Evolutionary conservation across 2,888 invertebrate species (phyloP), one percentile per base, ranked within the genome.

Genomic region (Caenorhabditis drosophilae): DNA sequence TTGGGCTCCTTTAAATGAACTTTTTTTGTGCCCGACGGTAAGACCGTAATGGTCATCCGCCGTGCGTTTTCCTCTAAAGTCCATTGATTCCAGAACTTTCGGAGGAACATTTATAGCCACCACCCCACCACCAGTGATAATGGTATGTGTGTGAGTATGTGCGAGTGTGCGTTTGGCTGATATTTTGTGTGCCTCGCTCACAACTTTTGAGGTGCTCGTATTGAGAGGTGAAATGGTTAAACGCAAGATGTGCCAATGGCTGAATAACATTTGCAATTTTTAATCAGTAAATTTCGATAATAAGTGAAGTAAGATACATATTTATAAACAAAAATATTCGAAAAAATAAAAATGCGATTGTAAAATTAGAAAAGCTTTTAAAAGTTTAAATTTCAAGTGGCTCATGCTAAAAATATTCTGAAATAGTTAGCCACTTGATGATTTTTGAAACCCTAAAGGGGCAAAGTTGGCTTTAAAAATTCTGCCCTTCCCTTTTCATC

Each of bases 21-120:
- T 60, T 68, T 72, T 53, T 76, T 76, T 41, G 76, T 76, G 41
- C 76, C 76, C 45, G 70, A 63, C 22, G 76, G 76, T 44, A 76
- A 61, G 26, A 76, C 76, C 42, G 76, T 76, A 27, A 76, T 76
- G 52, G 70, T 76, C 73, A 76, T 74, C 52, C 74, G 76, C 16
- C 76, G 63, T 26, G 76, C 76, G 69, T 76, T 76, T 62, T 76
- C 76, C 52, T 76, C 73, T 36, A 76, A 63, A 51, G 77, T 75
- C 77, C 78, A 79, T 70, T 79, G 77, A 69, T 79, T 79, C 79
- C 79, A 79, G 70, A 79, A 78, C 56, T 77, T 75, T 38, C 79
- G 76, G 18, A 79, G 70, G 71, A 79, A 78, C 79, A 79, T 79
- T 46, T 46, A 22, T n/a, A 7, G n/a, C n/a, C n/a, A n/a, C n/a